Evolutionary conservation across 1,140 invertebrate species (phyloP).

Genomic region (Papilio machaon): DNA sequence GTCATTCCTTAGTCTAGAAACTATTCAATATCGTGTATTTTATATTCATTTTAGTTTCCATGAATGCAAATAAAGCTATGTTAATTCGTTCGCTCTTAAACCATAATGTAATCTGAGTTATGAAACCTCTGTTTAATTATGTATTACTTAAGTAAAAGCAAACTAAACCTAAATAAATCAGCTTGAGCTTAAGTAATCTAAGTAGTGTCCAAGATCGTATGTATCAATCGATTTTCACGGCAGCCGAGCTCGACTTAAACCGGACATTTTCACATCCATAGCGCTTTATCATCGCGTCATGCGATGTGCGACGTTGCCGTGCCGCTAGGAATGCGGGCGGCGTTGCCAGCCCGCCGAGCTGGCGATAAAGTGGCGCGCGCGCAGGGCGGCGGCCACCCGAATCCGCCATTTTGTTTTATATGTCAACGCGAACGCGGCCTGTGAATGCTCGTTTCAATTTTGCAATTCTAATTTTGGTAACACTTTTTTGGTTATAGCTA

Average conservation of each 20-base stretch:
- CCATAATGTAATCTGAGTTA: too few species aligned
- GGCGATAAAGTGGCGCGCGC: constrained; percentile 69
- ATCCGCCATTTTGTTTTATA: constrained; percentile 63
- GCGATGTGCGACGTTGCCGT: constrained; percentile 71
- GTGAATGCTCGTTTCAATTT: constrained; percentile 39
- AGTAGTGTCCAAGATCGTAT: constrained; percentile 11
- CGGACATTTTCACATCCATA: constrained; percentile 60
- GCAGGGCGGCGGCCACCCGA: constrained; percentile 71
- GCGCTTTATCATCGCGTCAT: constrained; percentile 67
- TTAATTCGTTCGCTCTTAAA: too few species aligned
- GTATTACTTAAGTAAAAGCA: background rate
- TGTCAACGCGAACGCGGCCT: constrained; percentile 32
- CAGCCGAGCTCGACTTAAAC: constrained; percentile 29
- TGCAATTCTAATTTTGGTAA: constrained; percentile 18
- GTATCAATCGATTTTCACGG: constrained; percentile 32
- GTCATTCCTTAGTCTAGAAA: too few species aligned
- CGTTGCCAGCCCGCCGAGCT: constrained; percentile 69
- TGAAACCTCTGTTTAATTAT: background rate
- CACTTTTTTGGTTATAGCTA: background rate
- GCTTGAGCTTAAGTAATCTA: background rate
- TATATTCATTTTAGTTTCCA: too few species aligned
- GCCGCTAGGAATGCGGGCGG: constrained; percentile 72
- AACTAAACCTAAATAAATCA: background rate
- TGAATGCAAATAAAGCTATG: too few species aligned
- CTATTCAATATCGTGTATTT: too few species aligned